Evolutionary conservation across 2,888 invertebrate genomes (phyloP), one percentile per base, ranked within the genome.

Genomic region (Antheraea assamensis): DNA sequence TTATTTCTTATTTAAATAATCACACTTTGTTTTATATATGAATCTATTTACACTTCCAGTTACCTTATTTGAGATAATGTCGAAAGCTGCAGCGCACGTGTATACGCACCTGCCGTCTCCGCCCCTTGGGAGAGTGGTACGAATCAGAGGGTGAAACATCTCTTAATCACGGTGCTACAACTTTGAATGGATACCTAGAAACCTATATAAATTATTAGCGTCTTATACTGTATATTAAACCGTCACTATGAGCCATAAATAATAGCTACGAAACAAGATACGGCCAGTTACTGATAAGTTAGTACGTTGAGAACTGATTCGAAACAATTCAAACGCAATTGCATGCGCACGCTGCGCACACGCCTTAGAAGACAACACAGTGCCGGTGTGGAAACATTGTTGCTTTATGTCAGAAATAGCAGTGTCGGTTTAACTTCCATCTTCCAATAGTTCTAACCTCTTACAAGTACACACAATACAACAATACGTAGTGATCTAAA

Each of bases 41-140:
- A 8, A 13, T 13, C 13, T 30, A 15, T 30, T 64, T 30, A 64
- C 61, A 42, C 5, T 64, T 64, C 17, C 5, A 3, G 17, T 64
- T 27, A 58, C 13, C 15, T 24, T 61, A 64, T 64, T 64, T 64
- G 78, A 73, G 75, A 75, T 73, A 72, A 79, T 75, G 83, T 81
- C 78, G 76, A 88, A 90, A 92, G 90, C 91, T 90, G 92, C 83
- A 78, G 52, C 88, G 86, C 93, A 93, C 93, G 93, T 94, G 93
- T 90, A 90, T 79, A 27, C 85, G 88, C 93, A 94, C 93, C 93
- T 94, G 93, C 90, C 87, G 81, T 47, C 80, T 75, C 81, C 83
- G 78, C 83, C 80, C 82, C 76, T 75, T 30, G 61, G 61, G 61
- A 17, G 27, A 64, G 8, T 30, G 61, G 61, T 5, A 64, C 15